Conservation (phyloP, 1,140 invertebrate species). For the Notospermus geniculatus region DNA sequence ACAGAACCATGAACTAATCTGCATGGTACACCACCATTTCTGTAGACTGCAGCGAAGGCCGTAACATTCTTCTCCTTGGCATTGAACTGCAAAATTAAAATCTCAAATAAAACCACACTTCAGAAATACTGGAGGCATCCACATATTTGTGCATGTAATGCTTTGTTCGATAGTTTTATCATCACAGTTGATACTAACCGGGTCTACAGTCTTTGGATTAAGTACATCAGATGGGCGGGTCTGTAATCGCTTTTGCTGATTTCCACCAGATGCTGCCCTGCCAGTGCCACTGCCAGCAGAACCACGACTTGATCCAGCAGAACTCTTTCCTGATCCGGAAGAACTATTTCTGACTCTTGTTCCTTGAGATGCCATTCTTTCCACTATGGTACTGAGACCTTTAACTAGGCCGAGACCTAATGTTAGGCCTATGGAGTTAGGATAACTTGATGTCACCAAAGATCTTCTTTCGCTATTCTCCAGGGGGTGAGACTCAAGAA, state of each 20-base stretch:
- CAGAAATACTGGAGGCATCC: too few species aligned
- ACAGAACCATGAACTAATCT: constrained; percentile 55
- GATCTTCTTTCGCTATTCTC: too few species aligned
- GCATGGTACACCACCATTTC: constrained; percentile 51
- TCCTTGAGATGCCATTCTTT: too few species aligned
- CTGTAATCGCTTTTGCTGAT: constrained; percentile 17
- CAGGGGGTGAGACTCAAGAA: too few species aligned
- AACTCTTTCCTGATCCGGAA: constrained; percentile 17
- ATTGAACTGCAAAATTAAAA: constrained; percentile 21
- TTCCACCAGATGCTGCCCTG: neutral
- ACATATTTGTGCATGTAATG: too few species aligned
- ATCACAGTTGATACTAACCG: constrained; percentile 46
- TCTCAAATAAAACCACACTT: too few species aligned
- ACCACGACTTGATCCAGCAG: constrained; percentile 8
- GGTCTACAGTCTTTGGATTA: constrained; percentile 54
- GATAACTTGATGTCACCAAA: too few species aligned
- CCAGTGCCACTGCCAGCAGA: neutral
- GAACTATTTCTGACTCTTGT: too few species aligned
- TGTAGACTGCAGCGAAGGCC: constrained; percentile 49
- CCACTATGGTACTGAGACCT: too few species aligned
- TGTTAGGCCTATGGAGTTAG: too few species aligned
- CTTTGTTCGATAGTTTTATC: too few species aligned
- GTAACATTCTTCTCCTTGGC: constrained; percentile 31
- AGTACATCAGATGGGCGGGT: constrained; percentile 47
- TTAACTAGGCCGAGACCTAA: too few species aligned